A percentile compares a stretch with the other conserved stretches of the same genome.
Conservation (phyloP, 2,113 vertebrate genomes). For the Chaetops frenatus region DNA sequence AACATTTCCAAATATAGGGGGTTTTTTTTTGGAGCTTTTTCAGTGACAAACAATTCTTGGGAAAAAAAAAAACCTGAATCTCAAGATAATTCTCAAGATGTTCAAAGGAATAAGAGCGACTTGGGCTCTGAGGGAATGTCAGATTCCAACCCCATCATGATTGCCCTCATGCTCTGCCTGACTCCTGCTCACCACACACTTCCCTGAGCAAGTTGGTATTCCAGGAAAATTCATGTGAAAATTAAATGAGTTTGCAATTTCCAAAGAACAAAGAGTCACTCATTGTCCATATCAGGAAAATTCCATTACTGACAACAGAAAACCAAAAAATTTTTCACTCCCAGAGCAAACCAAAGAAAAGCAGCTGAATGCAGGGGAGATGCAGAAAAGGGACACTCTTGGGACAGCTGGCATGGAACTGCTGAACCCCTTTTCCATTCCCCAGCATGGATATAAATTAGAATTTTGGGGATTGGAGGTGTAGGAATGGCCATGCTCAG, state of each 20-base stretch:
- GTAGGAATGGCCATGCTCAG: neutral
- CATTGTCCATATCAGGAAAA: neutral
- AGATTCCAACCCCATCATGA: neutral
- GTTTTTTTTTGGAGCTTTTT: neutral
- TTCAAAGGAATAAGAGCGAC: neutral
- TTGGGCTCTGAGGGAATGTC: neutral
- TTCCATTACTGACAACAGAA: neutral
- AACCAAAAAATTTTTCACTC: neutral
- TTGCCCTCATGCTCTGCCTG: neutral
- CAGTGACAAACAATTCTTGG: neutral
- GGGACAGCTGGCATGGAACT: neutral
- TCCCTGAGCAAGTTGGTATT: neutral
- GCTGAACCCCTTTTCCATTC: neutral
- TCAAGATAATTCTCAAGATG: neutral
- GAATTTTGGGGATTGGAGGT: neutral
- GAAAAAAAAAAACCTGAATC: neutral
- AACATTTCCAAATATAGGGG: neutral
- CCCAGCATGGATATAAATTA: neutral
- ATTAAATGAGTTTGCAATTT: no score
- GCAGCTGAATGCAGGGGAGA: neutral
- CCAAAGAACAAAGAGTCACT: neutral
- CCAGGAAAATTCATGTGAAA: no score
- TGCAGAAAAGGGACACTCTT: fast-evolving
- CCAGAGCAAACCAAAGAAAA: neutral
- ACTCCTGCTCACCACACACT: neutral